These are phyloP conservation scores for Eucera pruinosa DNA, from an alignment of 2,888 invertebrate genomes.

Conservation along the genomic window DNA sequence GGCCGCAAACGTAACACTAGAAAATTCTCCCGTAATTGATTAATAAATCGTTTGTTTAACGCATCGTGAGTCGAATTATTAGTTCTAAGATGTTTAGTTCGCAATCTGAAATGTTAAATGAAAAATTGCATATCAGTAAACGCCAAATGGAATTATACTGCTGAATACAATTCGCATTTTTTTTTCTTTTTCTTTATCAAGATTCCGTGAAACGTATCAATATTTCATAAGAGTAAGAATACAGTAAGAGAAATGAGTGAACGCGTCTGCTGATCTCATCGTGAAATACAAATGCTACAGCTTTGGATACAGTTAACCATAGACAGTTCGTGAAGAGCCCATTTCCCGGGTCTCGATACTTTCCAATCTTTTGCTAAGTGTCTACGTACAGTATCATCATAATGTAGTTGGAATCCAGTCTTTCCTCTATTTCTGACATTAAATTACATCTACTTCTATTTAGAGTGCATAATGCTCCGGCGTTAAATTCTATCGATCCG, in stretches of 20 bases:
- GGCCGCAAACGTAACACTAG: no score
- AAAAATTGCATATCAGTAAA: no score
- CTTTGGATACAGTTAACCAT: not conserved
- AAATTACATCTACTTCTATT: constrained; percentile 20
- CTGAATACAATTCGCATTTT: not conserved
- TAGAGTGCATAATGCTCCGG: not conserved
- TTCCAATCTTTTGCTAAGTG: constrained; percentile 42
- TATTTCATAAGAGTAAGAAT: not conserved
- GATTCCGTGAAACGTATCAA: not conserved
- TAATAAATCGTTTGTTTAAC: no score
- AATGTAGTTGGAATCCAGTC: constrained; percentile 19
- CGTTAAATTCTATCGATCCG: not conserved
- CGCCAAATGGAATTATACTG: not conserved
- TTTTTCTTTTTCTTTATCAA: not conserved
- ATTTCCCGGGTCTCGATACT: constrained; percentile 27
- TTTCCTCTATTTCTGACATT: constrained; percentile 30
- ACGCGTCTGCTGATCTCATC: not conserved
- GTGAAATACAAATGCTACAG: constrained; percentile 4
- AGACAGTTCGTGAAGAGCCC: constrained; percentile 9
- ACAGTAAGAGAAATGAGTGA: not conserved
- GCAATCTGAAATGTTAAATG: not conserved
- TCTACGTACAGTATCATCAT: constrained; percentile 17
- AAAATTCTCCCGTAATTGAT: no score
- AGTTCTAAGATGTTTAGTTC: no score
- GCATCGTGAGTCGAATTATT: no score